Evolutionary conservation across 2,797 vertebrate species (phyloP), one percentile per base, ranked within the genome.

Genomic region (Cossypha niveicapilla): DNA sequence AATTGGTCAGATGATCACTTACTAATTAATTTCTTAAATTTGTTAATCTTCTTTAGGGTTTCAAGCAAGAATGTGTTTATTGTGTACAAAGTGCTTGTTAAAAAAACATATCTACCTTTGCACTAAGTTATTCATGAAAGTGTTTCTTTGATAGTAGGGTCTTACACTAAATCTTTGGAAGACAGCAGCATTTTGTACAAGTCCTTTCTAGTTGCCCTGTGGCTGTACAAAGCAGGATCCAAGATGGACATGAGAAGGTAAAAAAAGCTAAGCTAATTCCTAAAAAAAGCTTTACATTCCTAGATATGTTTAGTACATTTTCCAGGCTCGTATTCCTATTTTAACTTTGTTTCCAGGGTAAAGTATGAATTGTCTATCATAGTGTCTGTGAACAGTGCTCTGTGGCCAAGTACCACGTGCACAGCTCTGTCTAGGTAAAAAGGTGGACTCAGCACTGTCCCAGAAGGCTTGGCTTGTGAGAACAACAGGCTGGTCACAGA

Each of bases 1-100:
- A 93, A 73, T 61, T 24, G 47, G 58, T 95, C 91, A 94, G 88
- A 76, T 11, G 9, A 95, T 93, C 74, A 76, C 54, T 80, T 87
- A 35, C 60, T 67, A 92, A 71, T 81, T 88, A 80, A 83, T 81
- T 86, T 32, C 25, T 74, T 61, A 61, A 17, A 61, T 87, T 95
- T 21, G 32, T 94, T 86, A 65, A 67, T 56, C 28, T 86, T 85
- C 47, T 62, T 30, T 66, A 91, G 37, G 32, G 51, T 92, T 91
- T 94, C 61, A 50, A 6, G 30, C 17, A 51, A 58, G 81, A 60
- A 32, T 37, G 65, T 83, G 32, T 53, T 95, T 94, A 88, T 68
- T 2, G 6, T 3, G 0, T 18, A 48, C 13, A 3, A 74, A 77
- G 13, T 71, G 10, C 39, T 90, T 60, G 10, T 82, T 86, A 51